These are phyloP conservation scores for Zygothrica quintamaculata DNA, from an alignment of 2,888 invertebrate species.

Conservation along the genomic window DNA sequence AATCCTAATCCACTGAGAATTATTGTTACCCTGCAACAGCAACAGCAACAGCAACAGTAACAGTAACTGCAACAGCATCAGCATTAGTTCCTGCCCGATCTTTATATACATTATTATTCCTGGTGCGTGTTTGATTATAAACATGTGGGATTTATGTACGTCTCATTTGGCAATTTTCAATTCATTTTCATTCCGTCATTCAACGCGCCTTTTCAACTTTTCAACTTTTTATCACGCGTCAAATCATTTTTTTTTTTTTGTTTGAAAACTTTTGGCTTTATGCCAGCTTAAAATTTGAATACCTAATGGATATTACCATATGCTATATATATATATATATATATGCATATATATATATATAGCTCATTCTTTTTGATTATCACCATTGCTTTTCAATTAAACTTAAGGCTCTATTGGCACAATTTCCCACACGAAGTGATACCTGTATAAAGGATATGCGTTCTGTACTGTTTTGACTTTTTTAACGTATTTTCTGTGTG, in stretches of 20 bases:
- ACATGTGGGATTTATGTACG: conserved; percentile 80
- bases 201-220: conserved; percentile 47
- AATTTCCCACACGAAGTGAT: conserved; percentile 35
- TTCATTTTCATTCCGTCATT: too few species aligned
- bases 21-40: conserved; percentile 18
- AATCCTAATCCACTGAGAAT: conserved; percentile 81
- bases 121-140: conserved; percentile 74
- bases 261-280: conserved; percentile 31
- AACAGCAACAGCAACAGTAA: too few species aligned
- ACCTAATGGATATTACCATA: conserved; percentile 32
- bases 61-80: too few species aligned
- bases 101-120: conserved; percentile 9
- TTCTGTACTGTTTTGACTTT: conserved; percentile 36
- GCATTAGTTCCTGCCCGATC: conserved; percentile 8
- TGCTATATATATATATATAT: conserved; percentile 4
- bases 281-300: conserved; percentile 71
- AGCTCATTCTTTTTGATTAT: conserved; percentile 9
- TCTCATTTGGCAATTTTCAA: conserved; percentile 65
- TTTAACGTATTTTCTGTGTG: conserved; percentile 65
- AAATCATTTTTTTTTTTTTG: conserved; percentile 59
- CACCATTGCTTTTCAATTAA: conserved; percentile 51
- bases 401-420: conserved; percentile 5
- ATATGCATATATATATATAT: too few species aligned
- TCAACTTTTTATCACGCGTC: conserved; percentile 53
- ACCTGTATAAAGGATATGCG: conserved; percentile 45